Base-by-base conservation (phyloP, 2,797 vertebrate species). In the Schizothorax lantsangensis region DNA sequence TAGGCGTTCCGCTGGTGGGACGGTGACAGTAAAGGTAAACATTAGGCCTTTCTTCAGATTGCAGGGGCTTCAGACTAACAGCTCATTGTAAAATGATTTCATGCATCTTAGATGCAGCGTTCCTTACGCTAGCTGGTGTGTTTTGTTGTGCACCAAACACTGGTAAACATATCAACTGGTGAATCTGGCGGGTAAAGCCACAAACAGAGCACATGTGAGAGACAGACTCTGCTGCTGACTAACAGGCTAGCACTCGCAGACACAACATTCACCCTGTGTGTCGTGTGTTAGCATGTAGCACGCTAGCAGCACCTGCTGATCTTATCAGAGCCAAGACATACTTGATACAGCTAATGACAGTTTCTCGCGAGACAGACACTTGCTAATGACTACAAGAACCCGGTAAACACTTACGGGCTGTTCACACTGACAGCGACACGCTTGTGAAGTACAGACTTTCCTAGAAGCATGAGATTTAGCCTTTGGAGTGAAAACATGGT, bases 201-300 rank as follows among this genome's bases (percentile, higher is more conserved):
- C 92, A 91, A 91, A 94, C 93, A 49, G 92, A 94, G 92, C 93
- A 94, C 94, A 92, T 93, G 94, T 91, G 91, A 93, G 90, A 95
- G 94, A 95, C 94, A 94, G 92, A 92, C 92, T 94, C 94, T 93
- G 89, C 88, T 93, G 89, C 88, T 90, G 95, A 95, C 95, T 95
- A 95, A 96, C 92, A 92, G 92, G 91, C 91, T 68, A 38, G 45
- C 40, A 90, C 91, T 89, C 74, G 73, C 54, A 59, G 54, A 23
- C 54, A 59, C 54, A 59, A n/a, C 54, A 75, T 33, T 81, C 78
- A 80, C 54, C 54, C 54, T 9, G 21, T 23, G 8, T 23, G 54
- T 73, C 26, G 2, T 23, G 21, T 9, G 54, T 81, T 47, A 86
- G 77, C 52, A 80, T 71, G 69, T 47, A 75, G 23, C 73, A 79